Evolutionary conservation across 2,113 vertebrate species (phyloP), one percentile per base, ranked within the genome.

Genomic region (Zootoca vivipara): DNA sequence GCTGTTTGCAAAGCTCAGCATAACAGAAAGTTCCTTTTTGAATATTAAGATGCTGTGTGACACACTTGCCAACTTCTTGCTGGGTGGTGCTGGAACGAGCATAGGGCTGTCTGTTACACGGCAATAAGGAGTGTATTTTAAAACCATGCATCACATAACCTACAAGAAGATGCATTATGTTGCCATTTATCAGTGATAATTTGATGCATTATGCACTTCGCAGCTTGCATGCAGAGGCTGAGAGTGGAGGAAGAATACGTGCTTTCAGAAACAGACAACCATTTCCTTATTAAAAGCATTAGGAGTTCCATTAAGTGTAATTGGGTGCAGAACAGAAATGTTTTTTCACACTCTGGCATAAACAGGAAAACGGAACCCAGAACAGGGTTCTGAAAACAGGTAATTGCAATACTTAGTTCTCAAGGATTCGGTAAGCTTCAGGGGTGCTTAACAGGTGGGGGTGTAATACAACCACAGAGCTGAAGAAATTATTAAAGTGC

Each of bases 1-100:
- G 42, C 81, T 84, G 72, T 67, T 64, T 88, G 85, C 58, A 86
- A 86, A 67, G 74, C 35, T 79, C 83, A 85, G 82, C 26, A 40
- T 58, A 87, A 82, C 67, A 87, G 69, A 40, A 85, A 30, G 58
- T 10, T 85, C 24, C 38, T 52, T 12, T 38, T 22, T 67, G 83
- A 85, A 86, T 89, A 85, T 81, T 80, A 85, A 85, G 3, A 38
- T 38, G 65, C 30, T 5, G 42, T 52, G 13, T 40, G n/a, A 65
- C 22, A 70, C 30, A 58, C 30, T 24, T 83, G 26, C 70, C 73
- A 73, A 75, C 30, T 65, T 77, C 58, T 64, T 64, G 40, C 1
- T 38, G n/a, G 70, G n/a, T 46, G 58, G 20, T 30, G 10, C n/a
- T 38, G 77, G 8, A 56, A 86, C 1, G 52, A 73, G 62, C 56